These are phyloP conservation scores for Proterorhinus semilunaris DNA, from an alignment of 2,113 vertebrate species.

Conservation along the genomic window DNA sequence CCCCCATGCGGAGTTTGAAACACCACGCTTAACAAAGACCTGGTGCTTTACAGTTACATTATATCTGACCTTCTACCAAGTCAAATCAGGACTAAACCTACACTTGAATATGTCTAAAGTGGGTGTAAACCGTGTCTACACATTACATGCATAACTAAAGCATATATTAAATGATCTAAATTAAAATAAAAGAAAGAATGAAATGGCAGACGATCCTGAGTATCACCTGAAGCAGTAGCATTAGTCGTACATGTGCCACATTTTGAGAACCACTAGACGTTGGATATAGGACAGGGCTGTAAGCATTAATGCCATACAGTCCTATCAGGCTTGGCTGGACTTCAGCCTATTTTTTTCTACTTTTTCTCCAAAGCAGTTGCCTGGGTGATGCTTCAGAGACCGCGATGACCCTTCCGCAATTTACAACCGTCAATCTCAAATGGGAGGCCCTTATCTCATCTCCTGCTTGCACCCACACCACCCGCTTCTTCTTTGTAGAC, in stretches of 20 bases:
- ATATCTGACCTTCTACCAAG: too few species aligned
- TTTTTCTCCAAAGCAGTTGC: constrained; percentile 61
- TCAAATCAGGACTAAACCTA: too few species aligned
- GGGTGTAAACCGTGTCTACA: too few species aligned
- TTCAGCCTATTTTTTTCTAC: constrained; percentile 43
- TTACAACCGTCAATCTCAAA: constrained; percentile 77
- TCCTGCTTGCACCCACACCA: constrained; percentile 51
- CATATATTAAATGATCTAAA: too few species aligned
- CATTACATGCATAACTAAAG: too few species aligned
- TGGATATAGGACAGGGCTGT: constrained; percentile 12
- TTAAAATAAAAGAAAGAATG: too few species aligned
- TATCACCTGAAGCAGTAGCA: too few species aligned
- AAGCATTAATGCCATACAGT: constrained; percentile 50
- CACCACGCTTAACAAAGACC: background rate
- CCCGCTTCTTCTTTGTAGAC: constrained; percentile 70
- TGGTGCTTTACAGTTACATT: background rate
- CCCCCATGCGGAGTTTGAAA: background rate
- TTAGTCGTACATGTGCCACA: too few species aligned
- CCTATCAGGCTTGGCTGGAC: constrained; percentile 63
- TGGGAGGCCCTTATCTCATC: constrained; percentile 61
- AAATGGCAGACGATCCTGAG: too few species aligned
- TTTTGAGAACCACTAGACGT: constrained; percentile 37
- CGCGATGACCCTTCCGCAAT: constrained; percentile 71
- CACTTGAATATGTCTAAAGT: too few species aligned
- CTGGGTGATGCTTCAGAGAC: constrained; percentile 68